Evolutionary conservation across 2,113 vertebrate species (phyloP), one percentile per base, ranked within the genome.

Genomic region (Heterotis niloticus): DNA sequence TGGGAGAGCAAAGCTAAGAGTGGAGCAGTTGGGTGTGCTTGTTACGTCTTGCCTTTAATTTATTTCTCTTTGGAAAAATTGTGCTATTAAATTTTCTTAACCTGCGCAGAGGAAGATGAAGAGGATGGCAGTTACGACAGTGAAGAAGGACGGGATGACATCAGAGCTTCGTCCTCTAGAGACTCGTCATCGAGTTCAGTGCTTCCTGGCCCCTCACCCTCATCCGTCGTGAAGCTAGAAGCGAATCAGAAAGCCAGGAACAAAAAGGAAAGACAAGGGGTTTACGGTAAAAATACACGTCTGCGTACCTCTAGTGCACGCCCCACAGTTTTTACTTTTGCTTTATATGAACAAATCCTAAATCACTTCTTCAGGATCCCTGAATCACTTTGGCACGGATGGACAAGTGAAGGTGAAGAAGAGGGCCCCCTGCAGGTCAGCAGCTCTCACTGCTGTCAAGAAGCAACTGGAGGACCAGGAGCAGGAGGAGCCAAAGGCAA

Each of bases 191-290:
- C 88, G 59, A 81, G 89, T 0, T 26, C 91, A 75, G 84, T 90
- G 0, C 77, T 89, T 79, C 89, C 92, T 14, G 89, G 91, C 5
- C 90, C 94, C n/a, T 95, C 94, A 0, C 92, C 93, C 0, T 93
- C 93, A n/a, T 95, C 93, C 0, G 92, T 94, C 81, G 93, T 95
- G 65, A 95, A 94, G 84, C 93, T 95, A 85, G 94, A 96, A 79
- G 91, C 92, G 81, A 93, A 95, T 68, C 95, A 96, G 85, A 98
- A 95, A 88, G 92, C 92, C 24, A 94, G 91, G 83, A 95, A 93
- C 86, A 96, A 96, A 81, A 96, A 93, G 80, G 93, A 94, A 83
- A 89, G 92, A 84, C 93, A 94, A 84, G 92, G 91, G 1, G 80
- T 92, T 80, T 84, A 91, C 67, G 95, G 95, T 96, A 91, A 91